Evolutionary conservation across 2,797 vertebrate genomes (phyloP), one percentile per base, ranked within the genome.

Genomic region (Iguana delicatissima): DNA sequence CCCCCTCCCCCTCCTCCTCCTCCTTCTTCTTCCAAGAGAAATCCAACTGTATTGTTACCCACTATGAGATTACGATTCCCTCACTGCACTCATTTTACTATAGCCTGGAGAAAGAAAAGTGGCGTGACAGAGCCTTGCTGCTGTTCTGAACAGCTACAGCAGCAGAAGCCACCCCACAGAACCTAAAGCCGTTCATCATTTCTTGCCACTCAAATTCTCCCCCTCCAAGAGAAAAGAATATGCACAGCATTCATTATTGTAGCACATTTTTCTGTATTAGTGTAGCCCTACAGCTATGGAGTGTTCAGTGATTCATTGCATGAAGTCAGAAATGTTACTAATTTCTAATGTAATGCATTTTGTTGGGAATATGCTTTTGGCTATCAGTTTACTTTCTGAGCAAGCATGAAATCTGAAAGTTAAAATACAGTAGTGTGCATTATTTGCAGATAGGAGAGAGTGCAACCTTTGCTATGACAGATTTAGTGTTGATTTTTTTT

Each of bases 181-280:
- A 93, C 92, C 93, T 92, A 85, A 87, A 94, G 92, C 74, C 86
- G 86, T 94, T 96, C 76, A 91, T 94, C 89, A 92, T 90, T 86
- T 90, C 90, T 94, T 93, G 20, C 72, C 88, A 89, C 74, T 86
- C 92, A 93, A 89, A 74, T 90, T 50, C 22, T 79, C 93, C 69
- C 88, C 52, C 88, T 92, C 26, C n/a, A 90, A 92, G 93, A 85
- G 89, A 81, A 93, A 91, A 94, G 95, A 94, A 93, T 94, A 94
- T 94, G 89, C 89, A 96, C 95, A 92, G 69, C 87, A 93, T 94
- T 91, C 80, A 92, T 97, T 97, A 95, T 96, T 94, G 94, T 91
- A 94, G 91, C 82, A 92, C 73, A 89, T 92, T 94, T 96, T 1
- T 94, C 89, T 94, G 84, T 90, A 90, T 96, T 94, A 96, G 90